Conservation (phyloP, 2,797 vertebrate genomes). For the Falco columbarius region DNA sequence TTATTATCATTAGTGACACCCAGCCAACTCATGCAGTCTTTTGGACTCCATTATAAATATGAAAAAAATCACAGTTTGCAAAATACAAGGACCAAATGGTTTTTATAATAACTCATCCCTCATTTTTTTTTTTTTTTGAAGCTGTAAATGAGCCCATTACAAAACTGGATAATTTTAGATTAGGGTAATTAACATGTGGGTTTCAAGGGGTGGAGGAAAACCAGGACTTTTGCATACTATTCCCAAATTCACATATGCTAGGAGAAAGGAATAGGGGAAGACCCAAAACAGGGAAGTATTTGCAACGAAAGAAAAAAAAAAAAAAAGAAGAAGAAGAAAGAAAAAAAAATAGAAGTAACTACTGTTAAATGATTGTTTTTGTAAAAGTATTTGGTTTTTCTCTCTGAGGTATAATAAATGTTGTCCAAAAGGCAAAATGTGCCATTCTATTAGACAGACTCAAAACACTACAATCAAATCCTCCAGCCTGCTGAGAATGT, state of each 20-base stretch:
- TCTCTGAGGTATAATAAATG: constrained; percentile 19
- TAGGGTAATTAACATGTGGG: background rate
- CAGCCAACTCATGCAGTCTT: background rate
- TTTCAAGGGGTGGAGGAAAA: background rate
- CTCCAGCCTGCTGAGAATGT: background rate
- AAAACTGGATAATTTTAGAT: background rate
- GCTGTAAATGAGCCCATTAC: background rate
- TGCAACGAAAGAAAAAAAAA: background rate
- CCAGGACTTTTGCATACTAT: background rate
- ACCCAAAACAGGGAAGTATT: background rate
- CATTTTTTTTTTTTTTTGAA: background rate
- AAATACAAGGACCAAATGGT: background rate
- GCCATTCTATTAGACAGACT: constrained; percentile 17
- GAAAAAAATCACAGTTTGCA: background rate
- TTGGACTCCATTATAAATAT: background rate
- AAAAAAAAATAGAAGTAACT: background rate
- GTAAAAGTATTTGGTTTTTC: background rate
- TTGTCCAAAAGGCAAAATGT: background rate
- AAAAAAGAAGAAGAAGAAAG: background rate
- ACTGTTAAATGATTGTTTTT: background rate
- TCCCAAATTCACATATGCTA: background rate
- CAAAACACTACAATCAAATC: constrained; percentile 22
- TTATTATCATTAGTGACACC: constrained; percentile 13
- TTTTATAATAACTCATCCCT: background rate
- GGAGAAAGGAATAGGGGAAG: background rate